phyloP scores from a whole-genome alignment of 2,113 vertebrate genomes.

The Oriolus oriolus region DNA sequence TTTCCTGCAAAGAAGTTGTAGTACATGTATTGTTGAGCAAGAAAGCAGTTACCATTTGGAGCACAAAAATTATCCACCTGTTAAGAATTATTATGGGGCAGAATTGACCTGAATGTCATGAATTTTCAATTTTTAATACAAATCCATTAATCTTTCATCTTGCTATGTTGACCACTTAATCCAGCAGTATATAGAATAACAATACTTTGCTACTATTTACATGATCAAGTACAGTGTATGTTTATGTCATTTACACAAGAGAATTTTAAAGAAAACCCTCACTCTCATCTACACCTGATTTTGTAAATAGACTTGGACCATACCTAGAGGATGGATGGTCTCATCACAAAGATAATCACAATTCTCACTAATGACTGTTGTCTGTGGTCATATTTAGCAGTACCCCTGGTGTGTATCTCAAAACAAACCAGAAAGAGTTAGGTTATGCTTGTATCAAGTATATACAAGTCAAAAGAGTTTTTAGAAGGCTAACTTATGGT shows the following conservation, averaged over 20 bases:
- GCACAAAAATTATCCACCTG: background rate
- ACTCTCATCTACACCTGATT: background rate
- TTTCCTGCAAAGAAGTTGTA: background rate
- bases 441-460: background rate
- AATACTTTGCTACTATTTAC: background rate
- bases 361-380: background rate
- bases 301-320: background rate
- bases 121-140: background rate
- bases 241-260: background rate
- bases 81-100: background rate
- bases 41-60: background rate
- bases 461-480: background rate
- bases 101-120: background rate
- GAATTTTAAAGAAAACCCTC: background rate
- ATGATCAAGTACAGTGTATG: background rate
- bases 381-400: background rate
- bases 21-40: background rate
- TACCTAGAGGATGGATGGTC: background rate
- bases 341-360: background rate
- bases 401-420: background rate
- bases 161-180: background rate
- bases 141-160: background rate
- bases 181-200: background rate
- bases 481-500: background rate
- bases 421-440: background rate